Conservation (phyloP, 2,797 vertebrate genomes). For the Bucorvus abyssinicus region DNA sequence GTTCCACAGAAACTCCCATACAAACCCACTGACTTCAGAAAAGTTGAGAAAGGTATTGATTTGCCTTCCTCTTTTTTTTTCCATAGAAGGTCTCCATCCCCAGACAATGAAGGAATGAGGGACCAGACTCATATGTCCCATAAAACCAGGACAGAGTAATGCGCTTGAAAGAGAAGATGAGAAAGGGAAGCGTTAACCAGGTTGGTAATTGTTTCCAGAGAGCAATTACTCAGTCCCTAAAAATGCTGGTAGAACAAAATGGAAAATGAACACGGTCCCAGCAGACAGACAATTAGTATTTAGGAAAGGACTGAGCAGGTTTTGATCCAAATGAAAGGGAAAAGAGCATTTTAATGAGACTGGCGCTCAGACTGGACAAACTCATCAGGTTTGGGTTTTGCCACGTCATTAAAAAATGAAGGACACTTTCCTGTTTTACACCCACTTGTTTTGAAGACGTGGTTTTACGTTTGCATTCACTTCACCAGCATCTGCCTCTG, state of each 20-base stretch:
- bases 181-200: conserved; percentile 46
- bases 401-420: neutral
- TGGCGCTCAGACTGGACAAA: neutral
- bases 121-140: neutral
- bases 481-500: neutral
- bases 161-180: neutral
- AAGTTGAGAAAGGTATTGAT: neutral
- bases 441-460: neutral
- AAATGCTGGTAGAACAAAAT: conserved; percentile 51
- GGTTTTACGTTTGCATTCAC: neutral
- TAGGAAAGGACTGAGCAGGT: conserved; percentile 13
- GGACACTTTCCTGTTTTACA: neutral
- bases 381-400: neutral
- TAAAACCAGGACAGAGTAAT: neutral
- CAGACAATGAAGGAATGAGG: neutral
- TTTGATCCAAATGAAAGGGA: conserved; percentile 30
- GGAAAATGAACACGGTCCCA: conserved; percentile 50
- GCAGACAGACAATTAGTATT: conserved; percentile 52
- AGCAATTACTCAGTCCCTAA: conserved; percentile 54
- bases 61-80: neutral
- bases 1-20: neutral
- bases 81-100: neutral
- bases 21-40: neutral
- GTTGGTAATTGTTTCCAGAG: conserved; percentile 48
- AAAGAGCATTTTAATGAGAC: conserved; percentile 13